Evolutionary conservation across 2,113 vertebrate genomes (phyloP).

Genomic region (Otolemur garnettii): DNA sequence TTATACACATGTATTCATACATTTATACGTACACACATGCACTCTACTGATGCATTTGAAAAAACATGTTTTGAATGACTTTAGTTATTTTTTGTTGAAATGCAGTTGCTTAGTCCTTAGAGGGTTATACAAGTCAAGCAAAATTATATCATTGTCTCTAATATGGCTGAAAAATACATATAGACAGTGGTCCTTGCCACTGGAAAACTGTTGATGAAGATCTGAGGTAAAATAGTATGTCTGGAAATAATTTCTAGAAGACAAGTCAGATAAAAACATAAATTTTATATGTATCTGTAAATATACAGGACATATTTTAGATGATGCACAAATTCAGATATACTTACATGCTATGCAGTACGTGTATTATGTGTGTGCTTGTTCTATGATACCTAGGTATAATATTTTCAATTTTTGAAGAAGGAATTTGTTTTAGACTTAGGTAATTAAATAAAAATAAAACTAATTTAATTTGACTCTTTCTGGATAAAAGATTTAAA

Average conservation of each 20-base stretch:
- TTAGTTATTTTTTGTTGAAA: slow-evolving; percentile 71
- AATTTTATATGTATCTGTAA: slow-evolving; percentile 60
- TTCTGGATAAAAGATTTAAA: no score
- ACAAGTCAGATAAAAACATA: slow-evolving; percentile 60
- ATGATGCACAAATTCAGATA: slow-evolving; percentile 10
- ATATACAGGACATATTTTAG: background rate
- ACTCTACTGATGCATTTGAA: background rate
- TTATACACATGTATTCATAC: background rate
- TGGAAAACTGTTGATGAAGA: slow-evolving; percentile 66
- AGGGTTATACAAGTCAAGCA: slow-evolving; percentile 35
- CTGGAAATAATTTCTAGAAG: slow-evolving; percentile 75
- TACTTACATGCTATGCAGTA: background rate
- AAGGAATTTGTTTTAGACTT: slow-evolving; percentile 20
- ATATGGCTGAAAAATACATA: slow-evolving; percentile 32
- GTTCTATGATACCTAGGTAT: background rate
- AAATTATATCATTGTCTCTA: slow-evolving; percentile 64
- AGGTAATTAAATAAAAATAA: slow-evolving; percentile 16
- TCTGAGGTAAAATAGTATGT: slow-evolving; percentile 48
- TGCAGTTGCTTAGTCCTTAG: slow-evolving; percentile 47
- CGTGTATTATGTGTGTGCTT: background rate
- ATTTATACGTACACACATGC: background rate
- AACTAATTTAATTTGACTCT: background rate
- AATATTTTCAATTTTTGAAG: slow-evolving; percentile 34
- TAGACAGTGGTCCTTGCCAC: background rate
- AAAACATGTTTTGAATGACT: slow-evolving; percentile 46